These are phyloP conservation scores for Cheilosia soror DNA, from an alignment of 2,888 invertebrate genomes.

Conservation along the genomic window DNA sequence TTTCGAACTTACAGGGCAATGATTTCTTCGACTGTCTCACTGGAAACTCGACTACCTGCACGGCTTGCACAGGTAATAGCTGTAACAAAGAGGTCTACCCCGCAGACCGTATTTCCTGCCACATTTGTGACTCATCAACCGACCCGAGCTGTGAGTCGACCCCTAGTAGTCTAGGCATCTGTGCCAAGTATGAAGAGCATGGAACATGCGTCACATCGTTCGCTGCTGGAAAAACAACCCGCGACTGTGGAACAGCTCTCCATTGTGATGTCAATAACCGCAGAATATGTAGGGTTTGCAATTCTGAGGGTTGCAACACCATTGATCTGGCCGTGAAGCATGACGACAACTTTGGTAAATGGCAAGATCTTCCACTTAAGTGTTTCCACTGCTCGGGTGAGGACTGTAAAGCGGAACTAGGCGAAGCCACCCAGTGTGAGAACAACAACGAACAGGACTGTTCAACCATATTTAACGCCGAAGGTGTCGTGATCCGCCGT, in stretches of 20 bases:
- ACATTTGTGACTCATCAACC: conserved; percentile 79
- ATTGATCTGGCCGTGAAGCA: conserved; percentile 76
- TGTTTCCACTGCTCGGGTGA: conserved; percentile 78
- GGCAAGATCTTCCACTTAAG: conserved; percentile 81
- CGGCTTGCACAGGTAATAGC: conserved; percentile 76
- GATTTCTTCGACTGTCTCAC: conserved; percentile 80
- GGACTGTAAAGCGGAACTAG: conserved; percentile 69
- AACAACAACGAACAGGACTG: conserved; percentile 81
- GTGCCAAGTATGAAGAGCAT: conserved; percentile 76
- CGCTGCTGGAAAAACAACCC: conserved; percentile 77
- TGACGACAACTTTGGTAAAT: conserved; percentile 81
- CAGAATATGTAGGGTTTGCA: conserved; percentile 78
- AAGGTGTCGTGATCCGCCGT: conserved; percentile 77
- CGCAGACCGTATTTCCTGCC: conserved; percentile 78
- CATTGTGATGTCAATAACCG: conserved; percentile 77
- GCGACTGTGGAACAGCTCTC: conserved; percentile 79
- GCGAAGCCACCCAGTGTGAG: conserved; percentile 71
- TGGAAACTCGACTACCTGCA: conserved; percentile 78
- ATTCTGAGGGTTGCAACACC: conserved; percentile 79
- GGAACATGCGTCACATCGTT: conserved; percentile 80
- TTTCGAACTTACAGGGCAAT: conserved; percentile 79
- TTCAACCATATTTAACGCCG: conserved; percentile 78
- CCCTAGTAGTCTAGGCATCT: conserved; percentile 78
- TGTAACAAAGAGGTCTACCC: conserved; percentile 80
- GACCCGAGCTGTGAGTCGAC: conserved; percentile 76